phyloP scores from a whole-genome alignment of 2,797 vertebrate genomes.

The Odontamblyopus lacepedii region DNA sequence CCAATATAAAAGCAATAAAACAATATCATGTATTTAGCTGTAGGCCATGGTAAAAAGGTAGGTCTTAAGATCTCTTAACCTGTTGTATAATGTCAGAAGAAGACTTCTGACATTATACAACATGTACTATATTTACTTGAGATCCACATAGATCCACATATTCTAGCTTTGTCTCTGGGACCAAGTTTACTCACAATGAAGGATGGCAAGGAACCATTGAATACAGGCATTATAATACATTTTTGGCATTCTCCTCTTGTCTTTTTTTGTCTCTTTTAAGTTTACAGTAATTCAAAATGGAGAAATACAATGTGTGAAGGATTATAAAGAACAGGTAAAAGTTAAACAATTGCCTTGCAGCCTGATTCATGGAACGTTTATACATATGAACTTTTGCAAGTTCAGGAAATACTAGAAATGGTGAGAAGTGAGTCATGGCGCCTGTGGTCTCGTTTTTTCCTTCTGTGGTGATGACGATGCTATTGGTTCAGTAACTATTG shows the following conservation, averaged over 20 bases:
- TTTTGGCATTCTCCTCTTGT: background rate
- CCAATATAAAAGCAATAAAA: no score
- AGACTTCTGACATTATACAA: no score
- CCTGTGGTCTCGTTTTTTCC: conserved; percentile 55
- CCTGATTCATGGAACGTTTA: conserved; percentile 14
- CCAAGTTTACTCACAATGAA: no score
- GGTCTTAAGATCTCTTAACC: no score
- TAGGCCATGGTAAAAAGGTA: no score
- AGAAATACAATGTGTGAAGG: conserved; percentile 8
- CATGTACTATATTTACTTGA: no score
- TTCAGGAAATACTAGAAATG: conserved; percentile 52
- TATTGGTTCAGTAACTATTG: conserved; percentile 34
- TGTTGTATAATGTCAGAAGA: no score
- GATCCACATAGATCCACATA: no score
- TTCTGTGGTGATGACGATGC: conserved; percentile 42
- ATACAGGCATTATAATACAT: background rate
- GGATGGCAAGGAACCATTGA: background rate
- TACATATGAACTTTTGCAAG: conserved; percentile 20
- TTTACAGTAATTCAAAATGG: background rate
- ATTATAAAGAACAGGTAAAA: background rate
- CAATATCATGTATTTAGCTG: no score
- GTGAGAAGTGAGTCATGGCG: conserved; percentile 57
- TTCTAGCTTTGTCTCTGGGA: no score
- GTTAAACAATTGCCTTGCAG: background rate
- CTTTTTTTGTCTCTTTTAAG: background rate